Base-by-base conservation (phyloP, 1,140 invertebrate genomes). In the Microvelia longipes region DNA sequence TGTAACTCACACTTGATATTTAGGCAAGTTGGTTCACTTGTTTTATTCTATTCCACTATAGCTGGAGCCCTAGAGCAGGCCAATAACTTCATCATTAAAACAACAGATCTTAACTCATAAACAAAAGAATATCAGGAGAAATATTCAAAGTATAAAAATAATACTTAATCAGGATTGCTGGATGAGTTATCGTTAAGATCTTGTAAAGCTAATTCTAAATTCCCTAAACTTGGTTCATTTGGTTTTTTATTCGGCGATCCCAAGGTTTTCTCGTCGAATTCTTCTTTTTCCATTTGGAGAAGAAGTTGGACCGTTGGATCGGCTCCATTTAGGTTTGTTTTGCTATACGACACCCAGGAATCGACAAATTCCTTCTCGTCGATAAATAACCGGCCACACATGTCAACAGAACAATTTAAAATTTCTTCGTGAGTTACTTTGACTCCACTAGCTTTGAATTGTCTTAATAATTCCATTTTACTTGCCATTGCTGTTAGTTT, bases 371-470 rank as follows among this genome's bases (percentile, higher is more conserved):
- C 62, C 62, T 26, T 15, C 25, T 64, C 62, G 25, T 64, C 62
- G 62, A 64, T 64, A 24, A 64, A 64, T 26, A 64, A 24, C 24
- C 62, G 15, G 25, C 62, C 62, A 64, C 62, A 64, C 62, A 64
- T 64, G 62, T 64, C 62, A 5, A 64, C 25, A 25, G 62, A 15
- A 64, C 62, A 64, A 25, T 64, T 64, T 2, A 64, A 24, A 24
- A 64, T 26, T 2, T 64, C 62, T 64, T 64, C 62, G 5, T 64
- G 62, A 25, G 35, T 50, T 5, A 64, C 24, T 24, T 64, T 64
- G 5, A 64, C 25, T 2, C 62, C 62, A 24, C 15, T 15, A 5
- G 15, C 62, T 24, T 26, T 15, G 25, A 64, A 64, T 5, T 64
- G 62, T 26, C 24, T 64, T 5, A 64, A 26, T 26, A 64, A 24